Conservation (phyloP, 2,797 vertebrate species). For the Vireo griseus region DNA sequence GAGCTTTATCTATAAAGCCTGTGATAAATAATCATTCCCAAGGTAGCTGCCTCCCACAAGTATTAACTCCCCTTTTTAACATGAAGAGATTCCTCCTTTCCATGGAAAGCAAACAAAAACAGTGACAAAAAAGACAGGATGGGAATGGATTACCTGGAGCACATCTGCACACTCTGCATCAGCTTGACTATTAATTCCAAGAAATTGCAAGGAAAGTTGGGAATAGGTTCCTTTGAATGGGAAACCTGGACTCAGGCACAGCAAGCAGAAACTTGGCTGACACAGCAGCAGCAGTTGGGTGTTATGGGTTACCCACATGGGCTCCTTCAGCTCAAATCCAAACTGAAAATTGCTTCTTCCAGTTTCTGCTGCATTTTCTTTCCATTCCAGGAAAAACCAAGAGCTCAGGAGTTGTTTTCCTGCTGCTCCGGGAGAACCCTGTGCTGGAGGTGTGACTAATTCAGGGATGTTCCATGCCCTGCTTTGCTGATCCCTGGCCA, state of each 20-base stretch:
- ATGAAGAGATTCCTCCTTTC: neutral
- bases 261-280: constrained; percentile 20
- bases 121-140: neutral
- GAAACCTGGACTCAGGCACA: neutral
- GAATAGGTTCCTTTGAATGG: neutral
- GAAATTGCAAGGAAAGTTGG: neutral
- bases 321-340: constrained; percentile 9
- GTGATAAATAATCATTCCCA: neutral
- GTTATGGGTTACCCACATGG: neutral
- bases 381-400: neutral
- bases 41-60: neutral
- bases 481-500: neutral
- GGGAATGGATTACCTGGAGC: neutral
- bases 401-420: neutral
- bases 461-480: neutral
- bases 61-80: neutral
- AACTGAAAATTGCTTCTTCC: neutral
- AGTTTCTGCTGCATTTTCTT: neutral
- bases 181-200: neutral
- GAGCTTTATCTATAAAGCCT: neutral
- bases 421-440: neutral
- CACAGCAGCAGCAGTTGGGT: neutral
- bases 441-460: neutral
- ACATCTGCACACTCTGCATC: neutral
- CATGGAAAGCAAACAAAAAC: neutral